These are phyloP conservation scores for Smutsia temminckii DNA, from an alignment of 2,797 vertebrate genomes.

Conservation along the genomic window DNA sequence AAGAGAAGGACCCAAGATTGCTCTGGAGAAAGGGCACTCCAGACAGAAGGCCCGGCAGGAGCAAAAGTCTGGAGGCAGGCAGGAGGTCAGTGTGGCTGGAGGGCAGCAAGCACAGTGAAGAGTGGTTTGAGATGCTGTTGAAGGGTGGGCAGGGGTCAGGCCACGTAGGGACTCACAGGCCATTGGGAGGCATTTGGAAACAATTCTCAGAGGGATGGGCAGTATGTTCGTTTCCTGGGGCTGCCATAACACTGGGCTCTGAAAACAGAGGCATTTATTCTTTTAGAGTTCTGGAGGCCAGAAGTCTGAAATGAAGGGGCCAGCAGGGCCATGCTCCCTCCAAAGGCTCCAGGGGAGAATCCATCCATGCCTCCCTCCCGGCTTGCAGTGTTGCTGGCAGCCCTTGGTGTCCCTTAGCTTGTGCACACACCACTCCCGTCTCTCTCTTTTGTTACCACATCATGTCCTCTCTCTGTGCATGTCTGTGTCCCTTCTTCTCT, in stretches of 20 bases:
- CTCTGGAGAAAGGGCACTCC: background rate
- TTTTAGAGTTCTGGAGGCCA: background rate
- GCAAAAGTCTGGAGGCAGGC: background rate
- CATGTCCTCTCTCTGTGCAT: background rate
- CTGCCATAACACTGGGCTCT: background rate
- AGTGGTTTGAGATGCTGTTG: background rate
- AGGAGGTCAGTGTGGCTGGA: background rate
- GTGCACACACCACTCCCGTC: accelerated
- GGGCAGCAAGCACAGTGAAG: accelerated
- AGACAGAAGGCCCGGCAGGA: background rate
- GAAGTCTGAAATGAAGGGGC: background rate
- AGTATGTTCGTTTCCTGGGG: too few relatives aligned
- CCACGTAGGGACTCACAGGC: background rate
- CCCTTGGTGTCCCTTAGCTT: background rate
- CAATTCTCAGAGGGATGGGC: too few relatives aligned
- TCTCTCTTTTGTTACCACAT: background rate
- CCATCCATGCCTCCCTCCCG: too few relatives aligned
- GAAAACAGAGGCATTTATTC: background rate
- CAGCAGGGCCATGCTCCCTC: too few relatives aligned
- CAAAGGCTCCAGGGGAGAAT: background rate
- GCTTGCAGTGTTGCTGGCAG: background rate
- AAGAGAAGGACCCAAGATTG: background rate
- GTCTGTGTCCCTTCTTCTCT: background rate
- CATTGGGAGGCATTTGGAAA: background rate
- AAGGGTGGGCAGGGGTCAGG: background rate